Evolutionary conservation across 2,888 invertebrate species (phyloP).

Genomic region (Erebia ligea): DNA sequence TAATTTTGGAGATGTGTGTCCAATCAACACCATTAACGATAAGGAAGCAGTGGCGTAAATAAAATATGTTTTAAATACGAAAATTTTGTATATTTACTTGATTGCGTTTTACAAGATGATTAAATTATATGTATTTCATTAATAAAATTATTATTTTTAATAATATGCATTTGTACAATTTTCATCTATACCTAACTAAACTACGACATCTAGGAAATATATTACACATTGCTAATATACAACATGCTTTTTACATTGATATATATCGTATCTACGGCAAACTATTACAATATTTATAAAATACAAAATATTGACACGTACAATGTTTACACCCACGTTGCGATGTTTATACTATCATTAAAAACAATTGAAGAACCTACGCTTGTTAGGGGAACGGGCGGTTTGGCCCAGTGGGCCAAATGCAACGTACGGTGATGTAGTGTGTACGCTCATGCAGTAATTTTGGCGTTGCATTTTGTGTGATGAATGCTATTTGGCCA

Average conservation of each 20-base stretch:
- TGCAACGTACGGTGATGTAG: too few relatives aligned
- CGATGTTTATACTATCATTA: neutral
- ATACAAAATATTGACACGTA: conserved; percentile 55
- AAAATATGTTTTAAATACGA: conserved; percentile 55
- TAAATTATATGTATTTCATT: conserved; percentile 74
- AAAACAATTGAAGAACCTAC: neutral
- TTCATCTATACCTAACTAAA: conserved; percentile 78
- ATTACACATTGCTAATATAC: conserved; percentile 79
- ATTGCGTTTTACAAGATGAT: conserved; percentile 82
- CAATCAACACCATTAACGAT: too few relatives aligned
- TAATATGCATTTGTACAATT: conserved; percentile 83
- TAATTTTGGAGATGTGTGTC: too few relatives aligned
- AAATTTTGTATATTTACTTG: conserved; percentile 81
- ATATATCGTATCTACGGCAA: conserved; percentile 63
- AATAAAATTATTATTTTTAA: conserved; percentile 73
- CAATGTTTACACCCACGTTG: neutral
- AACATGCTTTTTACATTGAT: conserved; percentile 79
- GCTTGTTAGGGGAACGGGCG: too few relatives aligned
- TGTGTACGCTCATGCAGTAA: too few relatives aligned
- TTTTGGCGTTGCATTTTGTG: too few relatives aligned
- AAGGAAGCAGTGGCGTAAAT: conserved; percentile 32
- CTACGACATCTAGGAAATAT: conserved; percentile 76
- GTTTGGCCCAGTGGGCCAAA: too few relatives aligned
- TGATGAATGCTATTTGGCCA: too few relatives aligned
- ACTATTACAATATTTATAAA: conserved; percentile 60